phyloP scores from a whole-genome alignment of 2,113 vertebrate genomes.

The Hypanus sabinus region DNA sequence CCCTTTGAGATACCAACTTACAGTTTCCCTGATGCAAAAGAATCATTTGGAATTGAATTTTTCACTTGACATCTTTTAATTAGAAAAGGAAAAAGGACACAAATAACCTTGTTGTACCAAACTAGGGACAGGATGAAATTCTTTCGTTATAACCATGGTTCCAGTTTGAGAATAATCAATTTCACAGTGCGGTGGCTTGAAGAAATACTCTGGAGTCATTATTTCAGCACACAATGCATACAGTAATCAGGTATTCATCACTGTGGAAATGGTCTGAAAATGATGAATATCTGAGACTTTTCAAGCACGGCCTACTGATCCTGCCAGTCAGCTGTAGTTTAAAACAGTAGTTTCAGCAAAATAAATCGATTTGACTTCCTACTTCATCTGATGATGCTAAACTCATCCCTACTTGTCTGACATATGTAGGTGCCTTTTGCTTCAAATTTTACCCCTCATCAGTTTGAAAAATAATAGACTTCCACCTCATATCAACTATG shows the following conservation, averaged over 20 bases:
- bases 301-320: neutral
- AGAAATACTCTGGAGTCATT: neutral
- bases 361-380: neutral
- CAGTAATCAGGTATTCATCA: neutral
- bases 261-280: neutral
- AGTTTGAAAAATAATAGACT: constrained; percentile 23
- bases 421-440: neutral
- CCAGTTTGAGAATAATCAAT: constrained; percentile 31
- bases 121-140: neutral
- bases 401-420: neutral
- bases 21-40: neutral
- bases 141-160: neutral
- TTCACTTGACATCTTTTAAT: neutral
- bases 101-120: constrained; percentile 1
- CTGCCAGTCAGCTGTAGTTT: neutral
- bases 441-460: neutral
- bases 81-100: neutral
- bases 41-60: neutral
- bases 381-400: neutral
- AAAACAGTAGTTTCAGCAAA: neutral
- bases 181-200: constrained; percentile 2
- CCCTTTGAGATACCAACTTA: neutral
- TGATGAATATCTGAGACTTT: neutral
- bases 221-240: neutral
- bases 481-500: constrained; percentile 18